Base-by-base conservation (phyloP, 2,797 vertebrate species). In the Falco biarmicus region DNA sequence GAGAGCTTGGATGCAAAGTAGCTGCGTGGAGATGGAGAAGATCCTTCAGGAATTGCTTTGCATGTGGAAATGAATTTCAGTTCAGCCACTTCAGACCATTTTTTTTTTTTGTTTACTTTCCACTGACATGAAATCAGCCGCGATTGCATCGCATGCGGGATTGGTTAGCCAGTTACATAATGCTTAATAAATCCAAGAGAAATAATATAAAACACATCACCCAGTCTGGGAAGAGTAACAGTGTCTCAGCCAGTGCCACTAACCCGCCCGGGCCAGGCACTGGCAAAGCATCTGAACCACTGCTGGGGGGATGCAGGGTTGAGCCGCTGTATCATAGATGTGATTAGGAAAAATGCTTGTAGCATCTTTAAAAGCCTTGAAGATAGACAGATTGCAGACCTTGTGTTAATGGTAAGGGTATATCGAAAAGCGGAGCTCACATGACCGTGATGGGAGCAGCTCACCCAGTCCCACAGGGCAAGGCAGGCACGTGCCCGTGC, bases 101-200 rank as follows among this genome's bases (percentile, higher is more conserved):
- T 37, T 69, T 37, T 34, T 34, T 69, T 79, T 94, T 93, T 95
- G 94, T 97, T 97, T 96, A 91, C 86, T 96, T 96, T 96, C 94
- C 91, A 87, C 84, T 93, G 87, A 88, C 85, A 96, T 90, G 65
- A 86, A 91, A 91, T 95, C 91, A 92, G 74, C 92, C 18, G 11
- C 15, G 28, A 85, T 86, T 84, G 92, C 31, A 4, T 89, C 13
- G 83, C 87, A 92, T 75, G 86, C 56, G 76, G 92, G 90, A 78
- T 87, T 66, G 76, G 89, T 95, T 93, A 96, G 59, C 63, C 16
- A 24, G 61, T 96, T 96, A 94, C 96, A 96, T 94, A 95, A 96
- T 92, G 91, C 79, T 95, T 65, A 81, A 94, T 95, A 96, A 95
- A 96, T 96, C 87, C 91, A 94, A 93, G 80, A 96, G 85, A 96